phyloP scores from a whole-genome alignment of 1,140 invertebrate genomes.

The Chironomus tepperi region DNA sequence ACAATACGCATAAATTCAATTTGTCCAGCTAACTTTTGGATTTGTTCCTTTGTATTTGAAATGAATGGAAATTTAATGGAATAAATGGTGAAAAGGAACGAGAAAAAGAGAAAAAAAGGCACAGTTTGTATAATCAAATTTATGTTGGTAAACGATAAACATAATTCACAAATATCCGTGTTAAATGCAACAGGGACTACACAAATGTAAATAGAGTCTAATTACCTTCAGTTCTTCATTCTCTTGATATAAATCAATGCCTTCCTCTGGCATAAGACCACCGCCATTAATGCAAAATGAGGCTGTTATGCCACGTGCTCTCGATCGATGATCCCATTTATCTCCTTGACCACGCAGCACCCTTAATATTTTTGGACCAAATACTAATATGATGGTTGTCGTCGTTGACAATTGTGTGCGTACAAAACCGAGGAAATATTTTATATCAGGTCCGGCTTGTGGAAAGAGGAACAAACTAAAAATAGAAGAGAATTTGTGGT shows the following conservation, averaged over 20 bases:
- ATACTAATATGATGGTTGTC: slow-evolving; percentile 72
- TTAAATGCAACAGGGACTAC: too few species aligned
- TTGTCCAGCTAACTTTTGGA: slow-evolving; percentile 81
- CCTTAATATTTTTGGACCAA: slow-evolving; percentile 75
- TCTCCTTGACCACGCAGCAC: slow-evolving; percentile 75
- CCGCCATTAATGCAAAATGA: slow-evolving; percentile 78
- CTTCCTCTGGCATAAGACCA: slow-evolving; percentile 63
- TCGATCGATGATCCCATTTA: slow-evolving; percentile 72
- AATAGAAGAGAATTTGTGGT: slow-evolving; percentile 29
- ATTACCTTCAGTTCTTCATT: slow-evolving; percentile 80
- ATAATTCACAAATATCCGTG: too few species aligned
- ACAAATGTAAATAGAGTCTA: background rate
- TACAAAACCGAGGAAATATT: slow-evolving; percentile 78
- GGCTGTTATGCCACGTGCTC: slow-evolving; percentile 68
- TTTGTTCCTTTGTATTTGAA: slow-evolving; percentile 62
- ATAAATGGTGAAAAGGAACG: too few species aligned
- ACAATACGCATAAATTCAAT: slow-evolving; percentile 90
- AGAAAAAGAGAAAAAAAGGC: background rate
- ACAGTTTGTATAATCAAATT: background rate
- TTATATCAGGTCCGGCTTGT: slow-evolving; percentile 76
- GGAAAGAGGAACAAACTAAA: slow-evolving; percentile 74
- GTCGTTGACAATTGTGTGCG: slow-evolving; percentile 80
- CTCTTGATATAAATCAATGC: slow-evolving; percentile 76
- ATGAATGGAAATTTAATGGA: background rate
- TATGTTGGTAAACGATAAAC: too few species aligned